Conservation (phyloP, 2,113 vertebrate genomes). For the Hemiscyllium ocellatum region DNA sequence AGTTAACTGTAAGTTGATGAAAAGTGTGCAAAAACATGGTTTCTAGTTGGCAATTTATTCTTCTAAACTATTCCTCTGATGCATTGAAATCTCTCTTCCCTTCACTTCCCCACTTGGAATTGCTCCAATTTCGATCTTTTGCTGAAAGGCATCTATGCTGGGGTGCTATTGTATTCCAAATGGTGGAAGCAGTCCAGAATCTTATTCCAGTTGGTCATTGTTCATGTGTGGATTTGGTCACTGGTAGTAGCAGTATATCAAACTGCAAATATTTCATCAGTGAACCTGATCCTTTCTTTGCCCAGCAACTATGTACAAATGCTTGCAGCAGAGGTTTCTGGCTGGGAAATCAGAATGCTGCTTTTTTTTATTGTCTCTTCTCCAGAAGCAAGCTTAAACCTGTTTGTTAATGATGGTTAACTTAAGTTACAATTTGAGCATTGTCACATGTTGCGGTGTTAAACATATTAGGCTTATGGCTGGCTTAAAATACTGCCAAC, state of each 20-base stretch:
- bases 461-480: too few species aligned
- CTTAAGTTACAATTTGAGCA: neutral
- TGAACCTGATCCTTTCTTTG: neutral
- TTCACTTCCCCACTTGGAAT: neutral
- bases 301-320: neutral
- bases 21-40: neutral
- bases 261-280: neutral
- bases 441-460: too few species aligned
- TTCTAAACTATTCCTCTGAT: neutral
- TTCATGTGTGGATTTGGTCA: neutral
- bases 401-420: neutral
- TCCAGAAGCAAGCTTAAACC: neutral
- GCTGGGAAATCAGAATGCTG: neutral
- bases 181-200: neutral
- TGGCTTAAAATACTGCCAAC: too few species aligned
- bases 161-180: neutral
- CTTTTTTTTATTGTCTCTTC: neutral
- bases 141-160: neutral
- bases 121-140: neutral
- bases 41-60: neutral
- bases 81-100: neutral
- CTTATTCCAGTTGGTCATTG: neutral
- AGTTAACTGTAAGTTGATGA: neutral
- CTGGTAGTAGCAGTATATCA: neutral
- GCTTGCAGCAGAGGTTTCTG: neutral